Conservation (phyloP, 2,113 vertebrate genomes). For the Tetrao urogallus region DNA sequence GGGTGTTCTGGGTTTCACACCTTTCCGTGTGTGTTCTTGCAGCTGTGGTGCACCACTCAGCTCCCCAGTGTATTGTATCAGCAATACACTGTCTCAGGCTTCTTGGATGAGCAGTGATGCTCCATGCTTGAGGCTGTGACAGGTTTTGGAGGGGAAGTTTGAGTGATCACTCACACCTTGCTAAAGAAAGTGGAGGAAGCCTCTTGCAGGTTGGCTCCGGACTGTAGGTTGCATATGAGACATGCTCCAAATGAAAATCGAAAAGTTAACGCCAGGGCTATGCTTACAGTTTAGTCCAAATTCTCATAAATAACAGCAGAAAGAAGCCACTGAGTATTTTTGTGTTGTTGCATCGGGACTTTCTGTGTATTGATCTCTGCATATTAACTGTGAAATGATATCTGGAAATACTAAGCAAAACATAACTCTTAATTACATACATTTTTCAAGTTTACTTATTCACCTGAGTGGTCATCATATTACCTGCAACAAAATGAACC, state of each 20-base stretch:
- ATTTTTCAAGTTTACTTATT: not conserved
- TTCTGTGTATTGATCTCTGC: not conserved
- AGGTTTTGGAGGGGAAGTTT: not conserved
- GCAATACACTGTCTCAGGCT: not conserved
- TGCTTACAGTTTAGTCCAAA: not conserved
- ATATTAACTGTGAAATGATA: not conserved
- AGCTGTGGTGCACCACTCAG: not conserved
- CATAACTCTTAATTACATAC: not conserved
- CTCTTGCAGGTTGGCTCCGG: not conserved
- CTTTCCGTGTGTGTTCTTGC: not conserved
- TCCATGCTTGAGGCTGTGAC: accelerated
- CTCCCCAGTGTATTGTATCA: not conserved
- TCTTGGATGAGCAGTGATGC: not conserved
- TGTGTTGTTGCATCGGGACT: not conserved
- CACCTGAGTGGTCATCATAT: not conserved
- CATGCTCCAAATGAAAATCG: not conserved
- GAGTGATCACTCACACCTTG: not conserved
- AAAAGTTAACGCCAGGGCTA: not conserved
- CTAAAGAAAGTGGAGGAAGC: not conserved
- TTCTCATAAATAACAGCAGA: not conserved
- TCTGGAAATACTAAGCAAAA: not conserved
- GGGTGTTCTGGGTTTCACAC: not conserved
- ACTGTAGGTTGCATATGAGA: not conserved
- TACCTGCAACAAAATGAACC: not conserved
- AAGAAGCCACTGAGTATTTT: not conserved